A percentile compares a stretch with the other conserved stretches of the same genome.
Evolutionary conservation across 2,797 vertebrate genomes (phyloP).

Genomic region (Huso huso): DNA sequence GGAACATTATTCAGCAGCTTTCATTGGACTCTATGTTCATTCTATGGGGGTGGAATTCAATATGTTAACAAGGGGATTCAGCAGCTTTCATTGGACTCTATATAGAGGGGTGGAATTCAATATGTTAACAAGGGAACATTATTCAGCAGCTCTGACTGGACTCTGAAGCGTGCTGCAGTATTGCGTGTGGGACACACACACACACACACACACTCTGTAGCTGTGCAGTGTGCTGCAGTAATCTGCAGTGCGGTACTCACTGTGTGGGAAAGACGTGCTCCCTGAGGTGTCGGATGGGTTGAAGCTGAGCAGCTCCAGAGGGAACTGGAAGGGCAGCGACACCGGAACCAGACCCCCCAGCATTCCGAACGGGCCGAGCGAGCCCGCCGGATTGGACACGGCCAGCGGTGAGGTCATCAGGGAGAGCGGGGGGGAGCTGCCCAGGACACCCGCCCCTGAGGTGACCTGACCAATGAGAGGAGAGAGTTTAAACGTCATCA

Average conservation of each 20-base stretch:
- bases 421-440: conserved; percentile 74
- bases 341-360: conserved; percentile 89
- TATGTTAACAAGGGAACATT: conserved; percentile 32
- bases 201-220: conserved; percentile 6
- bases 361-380: conserved; percentile 77
- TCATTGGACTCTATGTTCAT: no score
- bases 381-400: conserved; percentile 68
- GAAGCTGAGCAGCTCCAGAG: conserved; percentile 78
- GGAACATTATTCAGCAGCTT: conserved; percentile 30
- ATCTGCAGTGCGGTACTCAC: conserved; percentile 62
- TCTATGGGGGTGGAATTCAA: no score
- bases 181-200: conserved; percentile 11
- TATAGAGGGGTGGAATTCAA: no score
- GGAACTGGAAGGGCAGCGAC: conserved; percentile 91
- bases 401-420: conserved; percentile 72
- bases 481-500: not conserved
- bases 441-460: conserved; percentile 70
- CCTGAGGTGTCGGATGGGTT: conserved; percentile 39
- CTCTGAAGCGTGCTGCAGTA: conserved; percentile 20
- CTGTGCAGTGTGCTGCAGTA: not conserved
- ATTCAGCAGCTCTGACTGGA: conserved; percentile 26
- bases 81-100: no score
- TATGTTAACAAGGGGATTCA: no score
- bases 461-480: conserved; percentile 49
- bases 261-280: conserved; percentile 75